Base-by-base conservation (phyloP, 53 echinoderm and acorn worm genomes). In the Actinopyga echinites region DNA sequence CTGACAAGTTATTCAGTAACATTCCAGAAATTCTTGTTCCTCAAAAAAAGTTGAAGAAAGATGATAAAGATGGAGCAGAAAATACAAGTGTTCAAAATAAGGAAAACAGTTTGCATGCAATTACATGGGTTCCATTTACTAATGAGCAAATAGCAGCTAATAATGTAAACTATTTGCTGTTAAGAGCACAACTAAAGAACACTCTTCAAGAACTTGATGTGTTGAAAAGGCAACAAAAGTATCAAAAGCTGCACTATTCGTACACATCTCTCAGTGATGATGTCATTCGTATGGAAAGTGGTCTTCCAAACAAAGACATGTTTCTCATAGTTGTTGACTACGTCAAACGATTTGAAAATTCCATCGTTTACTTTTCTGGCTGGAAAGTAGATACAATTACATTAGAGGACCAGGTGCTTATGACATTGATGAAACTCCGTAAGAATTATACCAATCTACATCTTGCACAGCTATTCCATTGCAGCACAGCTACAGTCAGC, bases 361-460 rank as follows among this genome's bases (percentile, higher is more conserved):
- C 13, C 22, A 60, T 80, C 8, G 33, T 21, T 4, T 80, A 80
- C n/a, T 61, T 59, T 42, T 20, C 11, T 3, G 81, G 81, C 19
- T 80, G 62, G 81, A 28, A 35, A 60, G 81, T 80, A 2, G 61
- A 80, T 24, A 22, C 69, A 17, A 24, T 80, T 6, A 23, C 25
- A 0, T 55, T 79, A 17, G 12, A 86, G 20, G 79, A 79, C 38
- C 86, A 86, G 40, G 29, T 86, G 6, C 53, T 86, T 42, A 31
- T 86, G 26, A 86, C 65, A 19, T 49, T 86, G 22, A 86, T 86
- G 61, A 86, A 86, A 44, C 37, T 64, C 15, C 33, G 69, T 9
- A 66, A 81, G 29, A 87, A 87, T 23, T 63, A 81, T 17, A 66
- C 69, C 17, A 64, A 87, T 36, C 20, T 81, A 65, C 80, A 87